phyloP scores from a whole-genome alignment of 2,113 vertebrate genomes.

The Sinocyclocheilus maitianheensis region DNA sequence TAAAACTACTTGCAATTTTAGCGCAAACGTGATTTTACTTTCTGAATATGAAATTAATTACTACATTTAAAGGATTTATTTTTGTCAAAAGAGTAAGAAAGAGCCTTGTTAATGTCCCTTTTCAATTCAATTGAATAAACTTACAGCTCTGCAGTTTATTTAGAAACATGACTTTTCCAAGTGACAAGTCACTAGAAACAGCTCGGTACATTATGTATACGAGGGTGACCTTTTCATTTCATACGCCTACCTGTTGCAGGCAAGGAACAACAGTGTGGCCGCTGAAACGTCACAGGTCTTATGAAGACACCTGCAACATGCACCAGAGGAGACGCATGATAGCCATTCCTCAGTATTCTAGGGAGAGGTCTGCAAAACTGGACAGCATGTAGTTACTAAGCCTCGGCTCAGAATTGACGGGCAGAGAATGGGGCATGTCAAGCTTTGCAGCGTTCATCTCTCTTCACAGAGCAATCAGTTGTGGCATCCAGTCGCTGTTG shows the following conservation, averaged over 20 bases:
- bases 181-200: neutral
- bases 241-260: conserved; percentile 1
- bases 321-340: neutral
- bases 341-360: neutral
- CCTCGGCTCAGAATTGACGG: conserved; percentile 20
- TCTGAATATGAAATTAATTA: neutral
- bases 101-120: neutral
- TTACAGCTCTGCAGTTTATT: neutral
- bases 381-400: conserved; percentile 25
- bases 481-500: conserved; percentile 47
- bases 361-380: neutral
- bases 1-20: neutral
- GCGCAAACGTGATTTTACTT: neutral
- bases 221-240: conserved; percentile 42
- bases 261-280: neutral
- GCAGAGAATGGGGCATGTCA: conserved; percentile 30
- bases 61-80: neutral
- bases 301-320: conserved; percentile 5
- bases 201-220: conserved; percentile 15
- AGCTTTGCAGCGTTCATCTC: conserved; percentile 48
- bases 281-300: neutral
- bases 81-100: neutral
- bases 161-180: neutral
- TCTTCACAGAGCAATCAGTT: conserved; percentile 54
- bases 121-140: neutral